Base-by-base conservation (phyloP, 2,888 invertebrate species). In the Xanthorhoe designata region DNA sequence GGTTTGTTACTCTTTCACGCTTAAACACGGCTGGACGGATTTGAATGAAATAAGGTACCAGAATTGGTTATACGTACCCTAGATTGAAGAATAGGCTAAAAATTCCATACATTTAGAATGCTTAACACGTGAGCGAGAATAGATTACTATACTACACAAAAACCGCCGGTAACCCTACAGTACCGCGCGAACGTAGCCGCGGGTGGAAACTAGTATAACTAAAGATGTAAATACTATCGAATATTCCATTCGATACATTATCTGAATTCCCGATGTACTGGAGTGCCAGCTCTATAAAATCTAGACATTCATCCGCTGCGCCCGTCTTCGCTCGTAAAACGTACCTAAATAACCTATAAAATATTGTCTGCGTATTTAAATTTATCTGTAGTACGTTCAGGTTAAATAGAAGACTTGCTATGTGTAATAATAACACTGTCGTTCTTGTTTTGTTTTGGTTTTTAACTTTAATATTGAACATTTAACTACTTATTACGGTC, bases 331-430 rank as follows among this genome's bases (percentile, higher is more conserved):
- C 82, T 91, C 92, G 90, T 92, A 92, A 92, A 92, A 87, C 86
- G 87, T 86, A 87, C 84, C 90, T 91, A 89, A 91, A 92, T 92
- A 92, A 90, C 86, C 86, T 81, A 91, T 92, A 91, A 92, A 92
- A 92, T 92, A 92, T 91, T 89, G 91, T 91, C 89, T 84, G 87
- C 77, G 87, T 90, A 91, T 91, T 91, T 91, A 90, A 90, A 92
- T 91, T 89, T 90, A 92, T 91, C 90, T 88, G 78, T 82, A 78
- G 71, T 73, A 71, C 69, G 77, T 61, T 70, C 77, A 79, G 82
- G 83, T 81, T 83, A 81, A 82, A 80, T 80, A 78, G 77, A 79
- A 75, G 76, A 74, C 73, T 56, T 56, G 17, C 47, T 13, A 42
- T 35, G 38, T 42, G 13, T 42, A 42, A 42, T 42, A 42, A 42